These are phyloP conservation scores for Chironomus tepperi DNA, from an alignment of 1,140 invertebrate genomes.

Conservation along the genomic window DNA sequence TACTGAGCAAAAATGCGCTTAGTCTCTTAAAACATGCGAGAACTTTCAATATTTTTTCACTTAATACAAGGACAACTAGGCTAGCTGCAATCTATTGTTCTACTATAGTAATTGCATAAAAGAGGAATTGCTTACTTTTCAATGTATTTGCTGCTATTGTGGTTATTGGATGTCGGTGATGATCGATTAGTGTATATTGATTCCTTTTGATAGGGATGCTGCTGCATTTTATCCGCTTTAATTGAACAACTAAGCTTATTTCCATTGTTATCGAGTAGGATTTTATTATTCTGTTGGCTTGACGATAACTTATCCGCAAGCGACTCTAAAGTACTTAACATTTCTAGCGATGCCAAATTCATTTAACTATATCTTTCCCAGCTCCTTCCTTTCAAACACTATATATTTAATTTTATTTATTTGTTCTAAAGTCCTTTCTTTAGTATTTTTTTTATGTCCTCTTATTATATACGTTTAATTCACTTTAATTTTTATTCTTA, in stretches of 20 bases:
- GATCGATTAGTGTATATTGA: slow-evolving; percentile 1
- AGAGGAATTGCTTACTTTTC: neutral
- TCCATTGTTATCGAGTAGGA: slow-evolving; percentile 18
- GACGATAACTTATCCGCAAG: slow-evolving; percentile 14
- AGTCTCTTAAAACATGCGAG: no score
- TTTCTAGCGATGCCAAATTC: slow-evolving; percentile 16
- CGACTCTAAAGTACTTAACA: slow-evolving; percentile 17
- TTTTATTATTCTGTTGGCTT: neutral
- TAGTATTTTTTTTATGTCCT: neutral
- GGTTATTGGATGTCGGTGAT: neutral
- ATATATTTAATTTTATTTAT: neutral
- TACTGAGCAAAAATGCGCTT: no score
- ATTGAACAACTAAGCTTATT: neutral
- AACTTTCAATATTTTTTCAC: no score
- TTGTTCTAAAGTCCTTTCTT: neutral
- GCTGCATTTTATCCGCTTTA: neutral
- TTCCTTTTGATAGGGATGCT: slow-evolving; percentile 1
- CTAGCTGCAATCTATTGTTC: no score
- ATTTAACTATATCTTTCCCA: neutral
- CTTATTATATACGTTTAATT: neutral
- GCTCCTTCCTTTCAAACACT: neutral
- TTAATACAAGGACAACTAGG: no score
- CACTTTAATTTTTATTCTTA: neutral
- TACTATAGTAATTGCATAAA: no score
- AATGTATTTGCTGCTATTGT: slow-evolving; percentile 13